These are phyloP conservation scores for Philonicus albiceps DNA, from an alignment of 2,888 invertebrate genomes.

Conservation along the genomic window DNA sequence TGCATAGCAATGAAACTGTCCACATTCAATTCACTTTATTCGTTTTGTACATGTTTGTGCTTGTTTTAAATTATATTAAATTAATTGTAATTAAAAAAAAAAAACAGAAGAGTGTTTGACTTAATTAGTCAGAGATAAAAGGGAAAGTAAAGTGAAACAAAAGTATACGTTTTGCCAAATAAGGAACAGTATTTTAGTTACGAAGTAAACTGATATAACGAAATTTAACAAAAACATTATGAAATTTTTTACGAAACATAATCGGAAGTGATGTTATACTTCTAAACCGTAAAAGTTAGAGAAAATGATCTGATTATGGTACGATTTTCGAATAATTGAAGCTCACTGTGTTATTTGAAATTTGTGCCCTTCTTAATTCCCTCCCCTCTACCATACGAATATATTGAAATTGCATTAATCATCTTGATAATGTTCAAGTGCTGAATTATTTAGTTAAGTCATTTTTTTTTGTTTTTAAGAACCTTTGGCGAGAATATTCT, in stretches of 20 bases:
- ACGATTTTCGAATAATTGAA: neutral
- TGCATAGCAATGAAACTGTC: slow-evolving; percentile 39
- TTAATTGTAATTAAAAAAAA: neutral
- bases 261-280: neutral
- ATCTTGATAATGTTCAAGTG: neutral
- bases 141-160: neutral
- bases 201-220: neutral
- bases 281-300: neutral
- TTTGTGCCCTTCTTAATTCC: neutral
- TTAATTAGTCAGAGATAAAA: neutral
- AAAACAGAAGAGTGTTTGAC: neutral
- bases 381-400: no score
- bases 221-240: neutral
- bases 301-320: neutral
- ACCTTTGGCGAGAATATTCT: no score
- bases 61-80: neutral
- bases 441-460: no score
- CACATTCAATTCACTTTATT: neutral
- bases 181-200: neutral
- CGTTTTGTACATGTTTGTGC: neutral
- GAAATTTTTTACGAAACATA: neutral
- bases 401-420: neutral
- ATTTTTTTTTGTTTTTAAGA: no score
- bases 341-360: neutral
- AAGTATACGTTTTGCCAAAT: neutral